phyloP scores from a whole-genome alignment of 2,113 vertebrate genomes.

The Hipposideros armiger region DNA sequence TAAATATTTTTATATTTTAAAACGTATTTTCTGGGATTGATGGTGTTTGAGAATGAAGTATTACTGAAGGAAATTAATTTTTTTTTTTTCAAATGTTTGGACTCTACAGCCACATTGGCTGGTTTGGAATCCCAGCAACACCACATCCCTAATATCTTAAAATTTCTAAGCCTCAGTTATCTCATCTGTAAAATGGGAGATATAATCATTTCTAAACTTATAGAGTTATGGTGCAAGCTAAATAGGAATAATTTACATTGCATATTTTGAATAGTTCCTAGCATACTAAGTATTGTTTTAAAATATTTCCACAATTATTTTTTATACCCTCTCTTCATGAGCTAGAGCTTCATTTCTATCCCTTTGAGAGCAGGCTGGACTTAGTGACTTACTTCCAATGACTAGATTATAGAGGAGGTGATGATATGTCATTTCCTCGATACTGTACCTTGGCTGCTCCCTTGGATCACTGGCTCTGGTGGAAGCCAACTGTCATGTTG shows the following conservation, averaged over 20 bases:
- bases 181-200: neutral
- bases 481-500: neutral
- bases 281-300: neutral
- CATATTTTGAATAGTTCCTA: neutral
- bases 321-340: neutral
- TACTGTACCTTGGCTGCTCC: neutral
- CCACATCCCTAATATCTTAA: neutral
- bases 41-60: neutral
- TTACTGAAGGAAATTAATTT: neutral
- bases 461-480: neutral
- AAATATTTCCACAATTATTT: neutral
- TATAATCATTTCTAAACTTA: neutral
- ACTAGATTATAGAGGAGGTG: neutral
- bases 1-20: slow-evolving; percentile 43
- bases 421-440: neutral
- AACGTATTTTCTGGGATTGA: neutral
- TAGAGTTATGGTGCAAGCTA: neutral
- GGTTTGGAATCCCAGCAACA: neutral
- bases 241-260: neutral
- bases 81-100: neutral
- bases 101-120: neutral
- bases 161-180: neutral
- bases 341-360: neutral
- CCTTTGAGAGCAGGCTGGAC: neutral
- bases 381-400: neutral